Evolutionary conservation across 2,113 vertebrate species (phyloP), one percentile per base, ranked within the genome.

Genomic region (human (Homo sapiens)): DNA sequence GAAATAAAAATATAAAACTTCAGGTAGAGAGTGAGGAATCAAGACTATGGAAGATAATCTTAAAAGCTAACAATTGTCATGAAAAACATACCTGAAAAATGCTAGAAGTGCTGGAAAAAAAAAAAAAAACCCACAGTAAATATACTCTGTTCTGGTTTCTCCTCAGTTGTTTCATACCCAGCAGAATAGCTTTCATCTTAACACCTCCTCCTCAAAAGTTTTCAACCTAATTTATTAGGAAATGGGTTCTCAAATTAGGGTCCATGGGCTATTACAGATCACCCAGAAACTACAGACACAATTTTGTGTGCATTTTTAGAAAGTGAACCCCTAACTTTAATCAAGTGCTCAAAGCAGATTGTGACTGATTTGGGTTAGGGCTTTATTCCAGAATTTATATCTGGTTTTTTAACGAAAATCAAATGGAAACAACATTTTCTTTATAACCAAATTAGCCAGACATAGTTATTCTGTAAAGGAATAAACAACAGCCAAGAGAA

Each of bases 391-490:
- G 25, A 70, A 87, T 57, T 89, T 90, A 91, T 82, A 38, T 93
- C 45, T 93, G 70, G 88, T 96, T 97, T 96, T 89, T 93, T 55
- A 94, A 45, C 27, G 38, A 18, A 52, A 97, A 97, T 92, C 43
- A 91, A 95, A 93, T 66, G 30, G 48, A 96, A 97, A 83, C 13
- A 57, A 40, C 23, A 89, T 78, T 89, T 95, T 59, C 73, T 87
- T 95, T 81, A 90, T 27, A 97, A 90, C 43, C 27, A 94, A 48
- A 45, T 64, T 88, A 68, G 13, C 22, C n/a, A 93, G 25, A 66
- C 22, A 84, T 45, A 90, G 75, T 96, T 89, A 64, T 38, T 93
- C 50, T 59, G 20, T 68, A 93, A 82, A 80, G 32, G 22, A 72
- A 95, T 75, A 92, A 96, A 57, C 59, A 95, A 75, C 1, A 66